Base-by-base conservation (phyloP, 2,888 invertebrate genomes). In the Aromia moschata region DNA sequence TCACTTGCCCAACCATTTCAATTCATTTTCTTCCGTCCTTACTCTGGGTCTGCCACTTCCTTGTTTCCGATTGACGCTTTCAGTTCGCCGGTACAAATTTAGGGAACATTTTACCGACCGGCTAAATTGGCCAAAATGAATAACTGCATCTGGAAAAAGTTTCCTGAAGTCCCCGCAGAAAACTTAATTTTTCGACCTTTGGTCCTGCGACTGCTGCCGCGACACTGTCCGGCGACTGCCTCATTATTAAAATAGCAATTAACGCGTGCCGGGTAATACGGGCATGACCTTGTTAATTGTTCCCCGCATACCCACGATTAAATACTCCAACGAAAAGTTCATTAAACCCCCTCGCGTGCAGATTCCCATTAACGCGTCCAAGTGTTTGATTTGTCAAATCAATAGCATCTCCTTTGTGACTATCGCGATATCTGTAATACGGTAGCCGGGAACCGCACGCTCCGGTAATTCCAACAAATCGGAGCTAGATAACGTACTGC, bases 361-460 rank as follows among this genome's bases (percentile, higher is more conserved):
- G 47, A 53, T 58, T 47, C 45, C 58, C 36, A 54, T 58, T 47
- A 54, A 10, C 46, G 9, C 17, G 33, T 49, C 49, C 56, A 43
- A 56, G 49, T 49, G 46, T 56, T 56, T 46, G 58, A 58, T 54
- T 58, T 54, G 58, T 53, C 58, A 58, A 58, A 58, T 58, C 58
- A 58, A 58, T 58, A 54, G 37, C 38, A 54, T 54, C 58, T 58
- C 46, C 58, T 58, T 43, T 54, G 43, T 54, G 58, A 47, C 54
- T 46, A 36, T 15, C 45, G 45, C 40, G 45, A 38, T 46, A 37
- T 54, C 41, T 41, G 16, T 43, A 40, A 45, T 52, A 52, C 52
- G 30, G 37, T 46, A 18, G 44, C 37, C 37, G 12, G 36, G 2
- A 38, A 38, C 38, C 38, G 25, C 49, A 49, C 49, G 49, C 49